Percentiles rank a stretch among this genome's conserved stretches.
These are phyloP conservation scores for Rhinichthys osculus DNA, from an alignment of 2,797 vertebrate species.

Conservation along the genomic window DNA sequence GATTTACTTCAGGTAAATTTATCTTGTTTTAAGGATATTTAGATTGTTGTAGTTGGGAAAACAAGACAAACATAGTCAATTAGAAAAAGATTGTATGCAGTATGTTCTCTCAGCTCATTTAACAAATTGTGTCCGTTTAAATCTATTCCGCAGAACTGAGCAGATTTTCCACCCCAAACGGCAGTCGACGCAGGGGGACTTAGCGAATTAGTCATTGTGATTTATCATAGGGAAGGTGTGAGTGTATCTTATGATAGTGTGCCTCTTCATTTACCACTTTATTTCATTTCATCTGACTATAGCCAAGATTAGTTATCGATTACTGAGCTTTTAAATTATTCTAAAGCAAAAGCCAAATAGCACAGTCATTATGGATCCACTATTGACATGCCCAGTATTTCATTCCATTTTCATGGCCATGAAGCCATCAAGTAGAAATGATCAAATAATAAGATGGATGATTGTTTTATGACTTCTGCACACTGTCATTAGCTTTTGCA, in stretches of 20 bases:
- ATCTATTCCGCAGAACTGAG: not conserved
- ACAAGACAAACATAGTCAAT: not conserved
- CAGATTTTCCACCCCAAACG: not conserved
- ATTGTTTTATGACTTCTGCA: constrained; percentile 72
- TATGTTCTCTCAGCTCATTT: not conserved
- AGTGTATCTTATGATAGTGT: constrained; percentile 29
- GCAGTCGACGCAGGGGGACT: no score
- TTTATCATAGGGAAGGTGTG: constrained; percentile 20
- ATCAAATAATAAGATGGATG: constrained; percentile 75
- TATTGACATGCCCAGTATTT: constrained; percentile 77
- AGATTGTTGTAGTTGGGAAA: not conserved
- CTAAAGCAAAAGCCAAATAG: constrained; percentile 80
- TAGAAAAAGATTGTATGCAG: not conserved
- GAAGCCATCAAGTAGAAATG: constrained; percentile 70
- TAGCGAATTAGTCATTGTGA: not conserved
- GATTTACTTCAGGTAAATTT: not conserved
- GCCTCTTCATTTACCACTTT: constrained; percentile 80
- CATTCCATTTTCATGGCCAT: constrained; percentile 72
- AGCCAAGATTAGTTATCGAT: constrained; percentile 85
- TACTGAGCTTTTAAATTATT: constrained; percentile 80
- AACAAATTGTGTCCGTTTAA: constrained; percentile 12
- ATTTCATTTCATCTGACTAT: constrained; percentile 78
- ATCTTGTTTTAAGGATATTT: not conserved
- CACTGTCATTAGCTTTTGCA: constrained; percentile 74
- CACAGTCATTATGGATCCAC: constrained; percentile 78